Evolutionary conservation across 2,113 vertebrate genomes (phyloP), one percentile per base, ranked within the genome.

Genomic region (Ailuropoda melanoleuca): DNA sequence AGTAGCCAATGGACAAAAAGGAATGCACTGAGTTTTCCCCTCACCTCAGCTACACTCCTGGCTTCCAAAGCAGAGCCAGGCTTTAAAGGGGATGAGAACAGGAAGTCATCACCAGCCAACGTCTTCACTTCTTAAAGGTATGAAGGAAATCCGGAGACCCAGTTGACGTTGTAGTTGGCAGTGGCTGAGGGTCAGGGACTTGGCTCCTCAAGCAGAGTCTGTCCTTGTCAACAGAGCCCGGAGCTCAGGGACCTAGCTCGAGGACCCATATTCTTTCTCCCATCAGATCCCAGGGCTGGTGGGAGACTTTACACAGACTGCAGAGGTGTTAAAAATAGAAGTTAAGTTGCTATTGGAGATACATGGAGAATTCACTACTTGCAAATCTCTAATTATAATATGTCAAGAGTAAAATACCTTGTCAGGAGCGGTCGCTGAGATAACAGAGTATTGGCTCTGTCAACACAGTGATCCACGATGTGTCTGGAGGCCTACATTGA

Each of bases 351-450:
- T 80, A 96, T 64, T 77, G 86, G 95, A 98, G 84, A 97, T 95
- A 89, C 97, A 83, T 0, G 94, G 85, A 96, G 85, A 98, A 97
- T 60, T 95, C 70, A 46, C 53, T 86, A 93, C 92, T 96, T 88
- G 96, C 62, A 97, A 98, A 97, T 91, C 88, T 97, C 89, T 95
- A 88, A 95, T 98, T 98, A 97, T 98, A 97, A 88, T 97, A 97
- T 97, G 97, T 97, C 98, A 98, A 97, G 95, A 97, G 97, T 87
- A 94, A 97, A 98, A 97, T 97, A 96, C 94, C 98, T 97, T 89
- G 93, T 98, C 96, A 97, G 97, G 94, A 94, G 34, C 64, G 15
- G 90, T 88, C 86, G 89, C 95, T 56, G 66, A 95, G 39, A 93
- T 18, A 92, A 84, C 18, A 68, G 66, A 62, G 96, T 48, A 80